Evolutionary conservation across 2,797 vertebrate species (phyloP).

Genomic region (Morus bassanus): DNA sequence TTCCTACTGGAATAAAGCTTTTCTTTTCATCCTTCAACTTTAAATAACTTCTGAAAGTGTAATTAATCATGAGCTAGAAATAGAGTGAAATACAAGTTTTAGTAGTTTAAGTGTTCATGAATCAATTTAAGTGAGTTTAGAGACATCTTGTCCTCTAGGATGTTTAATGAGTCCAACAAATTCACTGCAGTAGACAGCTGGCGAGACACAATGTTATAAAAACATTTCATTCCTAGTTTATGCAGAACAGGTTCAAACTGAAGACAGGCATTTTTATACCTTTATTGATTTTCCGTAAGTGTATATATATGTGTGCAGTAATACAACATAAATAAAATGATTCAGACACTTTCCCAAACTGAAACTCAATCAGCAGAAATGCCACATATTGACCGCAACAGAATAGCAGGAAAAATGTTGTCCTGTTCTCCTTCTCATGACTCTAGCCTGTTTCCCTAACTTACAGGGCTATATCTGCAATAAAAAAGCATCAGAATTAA

Average conservation of each 20-base stretch:
- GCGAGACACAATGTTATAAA: neutral
- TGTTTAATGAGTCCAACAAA: neutral
- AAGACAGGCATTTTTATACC: neutral
- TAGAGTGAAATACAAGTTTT: neutral
- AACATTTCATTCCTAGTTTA: neutral
- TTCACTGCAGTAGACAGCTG: neutral
- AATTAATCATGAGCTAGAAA: neutral
- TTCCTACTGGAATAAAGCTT: neutral
- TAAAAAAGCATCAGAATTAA: neutral
- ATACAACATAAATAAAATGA: neutral
- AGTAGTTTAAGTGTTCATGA: neutral
- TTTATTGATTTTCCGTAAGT: neutral
- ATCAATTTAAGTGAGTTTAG: neutral
- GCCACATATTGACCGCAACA: neutral
- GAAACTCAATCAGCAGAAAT: neutral
- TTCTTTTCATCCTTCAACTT: neutral
- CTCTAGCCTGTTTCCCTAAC: neutral
- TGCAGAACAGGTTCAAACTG: neutral
- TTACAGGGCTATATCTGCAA: neutral
- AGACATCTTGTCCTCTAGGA: neutral
- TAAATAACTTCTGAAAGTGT: neutral
- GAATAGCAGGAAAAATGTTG: neutral
- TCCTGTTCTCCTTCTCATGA: neutral
- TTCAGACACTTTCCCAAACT: neutral
- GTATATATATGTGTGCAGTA: neutral